These are phyloP conservation scores for Gymnocypris eckloni DNA, from an alignment of 2,797 vertebrate genomes.

Conservation along the genomic window DNA sequence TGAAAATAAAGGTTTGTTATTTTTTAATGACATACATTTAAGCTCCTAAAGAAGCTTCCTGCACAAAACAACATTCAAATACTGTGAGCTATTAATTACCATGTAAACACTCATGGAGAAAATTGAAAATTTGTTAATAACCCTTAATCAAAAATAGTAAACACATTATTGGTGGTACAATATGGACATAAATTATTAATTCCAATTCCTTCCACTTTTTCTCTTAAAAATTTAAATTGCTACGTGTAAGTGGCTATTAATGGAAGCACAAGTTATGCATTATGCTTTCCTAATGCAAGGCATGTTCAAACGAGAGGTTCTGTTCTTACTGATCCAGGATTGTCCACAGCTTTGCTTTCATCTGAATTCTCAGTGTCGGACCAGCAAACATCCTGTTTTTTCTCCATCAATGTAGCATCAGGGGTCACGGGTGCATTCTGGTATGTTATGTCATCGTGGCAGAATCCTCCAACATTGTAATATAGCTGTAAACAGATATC, in stretches of 20 bases:
- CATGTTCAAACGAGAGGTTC: neutral
- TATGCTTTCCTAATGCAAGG: neutral
- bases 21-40: neutral
- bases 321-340: slow-evolving; percentile 30
- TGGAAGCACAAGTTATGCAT: neutral
- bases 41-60: neutral
- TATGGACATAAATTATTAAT: too few species aligned
- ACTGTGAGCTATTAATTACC: neutral
- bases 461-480: slow-evolving; percentile 64
- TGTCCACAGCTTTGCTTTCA: slow-evolving; percentile 33
- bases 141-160: neutral
- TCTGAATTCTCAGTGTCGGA: neutral
- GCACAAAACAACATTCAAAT: slow-evolving; percentile 28
- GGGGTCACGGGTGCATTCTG: slow-evolving; percentile 61
- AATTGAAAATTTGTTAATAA: neutral
- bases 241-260: neutral
- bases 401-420: slow-evolving; percentile 58
- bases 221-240: neutral
- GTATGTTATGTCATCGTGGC: slow-evolving; percentile 57
- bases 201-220: neutral
- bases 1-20: neutral
- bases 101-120: neutral
- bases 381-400: slow-evolving; percentile 44
- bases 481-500: slow-evolving; percentile 71
- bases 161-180: neutral